These are phyloP conservation scores for Girardinichthys multiradiatus DNA, from an alignment of 2,113 vertebrate genomes.

Conservation along the genomic window DNA sequence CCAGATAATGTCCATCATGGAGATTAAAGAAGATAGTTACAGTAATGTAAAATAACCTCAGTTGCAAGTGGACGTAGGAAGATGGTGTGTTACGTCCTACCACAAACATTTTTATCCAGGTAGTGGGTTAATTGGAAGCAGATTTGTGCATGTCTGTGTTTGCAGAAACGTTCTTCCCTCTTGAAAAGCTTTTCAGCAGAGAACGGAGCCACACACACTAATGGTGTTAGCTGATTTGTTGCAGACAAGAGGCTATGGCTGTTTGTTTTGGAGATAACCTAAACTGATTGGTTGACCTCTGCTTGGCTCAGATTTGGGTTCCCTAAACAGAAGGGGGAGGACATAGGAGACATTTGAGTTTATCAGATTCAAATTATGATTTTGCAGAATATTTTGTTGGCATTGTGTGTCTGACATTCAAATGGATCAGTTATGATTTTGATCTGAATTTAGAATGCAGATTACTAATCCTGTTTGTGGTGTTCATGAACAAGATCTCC, in stretches of 20 bases:
- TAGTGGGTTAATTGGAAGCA: slow-evolving; percentile 50
- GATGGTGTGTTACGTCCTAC: slow-evolving; percentile 11
- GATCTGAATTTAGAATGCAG: not conserved
- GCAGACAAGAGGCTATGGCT: slow-evolving; percentile 45
- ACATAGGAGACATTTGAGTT: slow-evolving; percentile 1
- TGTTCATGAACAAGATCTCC: too few relatives aligned
- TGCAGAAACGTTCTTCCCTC: slow-evolving; percentile 22
- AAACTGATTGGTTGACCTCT: slow-evolving; percentile 67
- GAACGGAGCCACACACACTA: slow-evolving; percentile 13
- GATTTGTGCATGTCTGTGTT: slow-evolving; percentile 33
- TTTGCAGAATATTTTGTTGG: not conserved
- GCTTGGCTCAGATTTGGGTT: slow-evolving; percentile 19
- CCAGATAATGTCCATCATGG: not conserved
- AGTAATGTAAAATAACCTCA: slow-evolving; percentile 4
- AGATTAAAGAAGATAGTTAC: slow-evolving; percentile 1
- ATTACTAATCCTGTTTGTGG: not conserved
- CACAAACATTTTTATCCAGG: slow-evolving; percentile 31
- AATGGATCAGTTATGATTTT: not conserved
- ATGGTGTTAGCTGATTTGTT: slow-evolving; percentile 17
- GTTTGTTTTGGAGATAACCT: slow-evolving; percentile 73
- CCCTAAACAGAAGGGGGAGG: not conserved
- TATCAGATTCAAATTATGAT: not conserved
- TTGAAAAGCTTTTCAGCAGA: slow-evolving; percentile 8
- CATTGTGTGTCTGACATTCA: not conserved
- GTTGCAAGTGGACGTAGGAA: not conserved